Base-by-base conservation (phyloP, 2,888 invertebrate genomes). In the Esperia sulphurella region DNA sequence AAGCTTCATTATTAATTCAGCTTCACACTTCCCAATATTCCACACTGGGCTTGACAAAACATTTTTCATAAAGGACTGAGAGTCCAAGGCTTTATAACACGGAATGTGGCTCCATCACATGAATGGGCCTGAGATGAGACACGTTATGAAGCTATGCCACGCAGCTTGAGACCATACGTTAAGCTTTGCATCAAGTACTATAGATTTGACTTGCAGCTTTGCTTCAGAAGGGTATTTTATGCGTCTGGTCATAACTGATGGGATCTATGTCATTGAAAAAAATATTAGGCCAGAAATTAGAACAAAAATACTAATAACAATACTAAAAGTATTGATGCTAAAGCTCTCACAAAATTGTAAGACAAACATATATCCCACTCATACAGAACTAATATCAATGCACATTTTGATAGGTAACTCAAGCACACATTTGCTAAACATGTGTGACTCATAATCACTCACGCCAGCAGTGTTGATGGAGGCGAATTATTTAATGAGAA, bases 171-270 rank as follows among this genome's bases (percentile, higher is more conserved):
- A 80, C 83, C 83, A 86, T 84, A 75, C 83, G 68, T 71, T 83
- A 79, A 83, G 89, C 89, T 89, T 89, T 79, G 89, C 88, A 86
- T 86, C 83, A 76, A 88, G 83, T 87, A 85, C 78, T 73, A 81
- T 88, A 85, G 86, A 82, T 72, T 75, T 83, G 86, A 87, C 79
- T 81, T 88, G 88, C 88, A 83, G 89, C 89, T 88, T 89, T 72
- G 89, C 89, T 89, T 89, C 68, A 72, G 69, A 77, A 82, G 80
- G 83, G 80, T 82, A 43, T 75, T 79, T 77, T 76, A 82, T 72
- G 81, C 79, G 78, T 80, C 83, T 80, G 81, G 77, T 73, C 78
- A 75, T 70, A 60, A 73, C 79, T 84, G 87, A 89, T 89, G 89
- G 88, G 88, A 88, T 88, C 85, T 87, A 88, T 87, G 88, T 85